A percentile compares a stretch with the other conserved stretches of the same genome.
Conservation (phyloP, 2,797 vertebrate genomes). For the Hyperoplus immaculatus region DNA sequence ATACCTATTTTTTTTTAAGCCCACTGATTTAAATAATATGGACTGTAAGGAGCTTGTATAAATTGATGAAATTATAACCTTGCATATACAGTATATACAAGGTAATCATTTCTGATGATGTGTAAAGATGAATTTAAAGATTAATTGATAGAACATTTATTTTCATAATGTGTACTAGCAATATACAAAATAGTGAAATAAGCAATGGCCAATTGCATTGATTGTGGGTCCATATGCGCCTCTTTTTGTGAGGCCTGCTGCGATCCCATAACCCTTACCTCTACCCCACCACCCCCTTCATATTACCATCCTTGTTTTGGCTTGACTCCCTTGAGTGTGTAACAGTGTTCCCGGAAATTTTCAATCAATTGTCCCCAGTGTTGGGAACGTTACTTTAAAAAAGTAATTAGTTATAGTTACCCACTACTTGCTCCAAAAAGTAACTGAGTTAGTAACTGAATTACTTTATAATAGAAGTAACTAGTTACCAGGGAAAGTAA, state of each 20-base stretch:
- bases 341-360: conserved; percentile 16
- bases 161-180: neutral
- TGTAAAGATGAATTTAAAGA: neutral
- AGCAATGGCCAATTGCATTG: neutral
- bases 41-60: neutral
- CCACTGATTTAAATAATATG: neutral
- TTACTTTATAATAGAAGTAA: too few species aligned
- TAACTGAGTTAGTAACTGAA: too few species aligned
- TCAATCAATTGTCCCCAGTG: conserved; percentile 10
- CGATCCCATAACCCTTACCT: neutral
- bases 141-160: neutral
- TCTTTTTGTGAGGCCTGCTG: neutral
- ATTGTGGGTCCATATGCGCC: neutral
- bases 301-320: conserved; percentile 18
- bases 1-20: neutral
- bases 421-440: too few species aligned
- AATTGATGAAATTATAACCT: neutral
- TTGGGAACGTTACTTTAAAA: too few species aligned
- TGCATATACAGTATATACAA: neutral
- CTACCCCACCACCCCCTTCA: conserved; percentile 17
- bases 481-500: too few species aligned
- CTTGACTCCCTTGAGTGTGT: neutral
- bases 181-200: neutral
- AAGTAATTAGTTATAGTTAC: too few species aligned
- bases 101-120: neutral